Evolutionary conservation across 2,113 vertebrate species (phyloP), one percentile per base, ranked within the genome.

Genomic region (Paradisaea rubra): DNA sequence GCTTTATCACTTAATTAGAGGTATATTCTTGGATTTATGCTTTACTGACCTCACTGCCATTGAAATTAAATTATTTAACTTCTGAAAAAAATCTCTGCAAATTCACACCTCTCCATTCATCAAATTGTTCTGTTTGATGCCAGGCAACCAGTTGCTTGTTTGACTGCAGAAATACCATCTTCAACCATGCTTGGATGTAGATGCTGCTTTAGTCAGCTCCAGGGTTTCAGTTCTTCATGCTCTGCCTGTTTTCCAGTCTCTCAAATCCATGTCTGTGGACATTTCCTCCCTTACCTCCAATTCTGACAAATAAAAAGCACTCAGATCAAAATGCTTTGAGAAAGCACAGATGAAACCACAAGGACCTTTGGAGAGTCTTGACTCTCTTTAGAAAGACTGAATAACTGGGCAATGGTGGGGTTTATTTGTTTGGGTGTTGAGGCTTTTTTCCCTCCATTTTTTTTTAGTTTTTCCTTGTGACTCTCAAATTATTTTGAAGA

Each of bases 1-100:
- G 71, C 85, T 87, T 72, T 83, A 84, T 80, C 93, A 65, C 77
- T 92, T 86, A 93, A 95, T 97, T 96, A 96, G 71, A 93, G 84
- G 76, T 63, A 80, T 73, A 84, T 89, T 96, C 79, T 81, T 91
- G 50, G 80, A 95, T 96, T 95, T 91, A 88, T 94, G 72, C 41
- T 82, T 92, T 92, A 56, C 42, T 93, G 83, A 69, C 74, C 74
- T 96, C 60, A 57, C 33, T 87, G 68, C 84, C 49, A 65, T 69
- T 70, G 81, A 96, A 96, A 96, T 37, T 20, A 88, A 88, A 91
- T 61, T 81, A 86, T 92, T 95, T 89, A 91, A 91, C n/a, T 86
- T 93, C 53, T 89, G 47, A 14, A 72, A 80, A 44, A 4, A 35
- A 2, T 4, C 39, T 91, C 23, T 33, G 15, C 16, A 81, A 44